Evolutionary conservation across 1,140 invertebrate genomes (phyloP), one percentile per base, ranked within the genome.

Genomic region (Ceratitis capitata): DNA sequence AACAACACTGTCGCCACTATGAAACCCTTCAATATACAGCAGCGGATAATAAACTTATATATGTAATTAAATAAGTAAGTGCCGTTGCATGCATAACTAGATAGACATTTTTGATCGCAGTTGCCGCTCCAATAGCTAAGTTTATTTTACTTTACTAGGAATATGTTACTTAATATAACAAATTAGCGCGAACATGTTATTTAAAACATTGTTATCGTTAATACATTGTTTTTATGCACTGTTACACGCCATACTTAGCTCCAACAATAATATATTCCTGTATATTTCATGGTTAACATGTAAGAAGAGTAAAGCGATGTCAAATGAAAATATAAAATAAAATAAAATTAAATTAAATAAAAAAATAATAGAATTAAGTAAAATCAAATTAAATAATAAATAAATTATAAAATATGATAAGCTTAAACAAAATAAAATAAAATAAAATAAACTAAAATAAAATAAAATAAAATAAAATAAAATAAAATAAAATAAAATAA

Each of bases 161-260:
- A 69, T 35, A 69, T 69, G 39, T 35, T 69, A 19, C 61, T 69
- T 69, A 32, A 35, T 35, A 35, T 69, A 35, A 69, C 61, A 69
- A 39, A 69, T 69, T 69, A 69, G 32, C 32, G 61, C 61, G 5
- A 69, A 69, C 61, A 69, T 69, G 61, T n/a, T 35, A 69, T 69
- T 16, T 69, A 69, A 29, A 32, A 19, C 29, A 39, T 35, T 39
- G 35, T 39, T 69, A 69, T 16, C 61, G 61, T 35, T 29, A 35
- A 35, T 32, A 39, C 35, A 35, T 69, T 69, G 32, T 32, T 35
- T 69, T 69, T 7, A 69, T 69, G 4, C 32, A 12, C 32, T 39
- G 14, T 69, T 19, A 32, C 61, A 69, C 32, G 61, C 61, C 61
- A 69, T 69, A 29, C 23, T 3, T 23, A 26, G 2, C 56, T 5